These are phyloP conservation scores for Lysandra coridon DNA, from an alignment of 2,888 invertebrate species.

Conservation along the genomic window DNA sequence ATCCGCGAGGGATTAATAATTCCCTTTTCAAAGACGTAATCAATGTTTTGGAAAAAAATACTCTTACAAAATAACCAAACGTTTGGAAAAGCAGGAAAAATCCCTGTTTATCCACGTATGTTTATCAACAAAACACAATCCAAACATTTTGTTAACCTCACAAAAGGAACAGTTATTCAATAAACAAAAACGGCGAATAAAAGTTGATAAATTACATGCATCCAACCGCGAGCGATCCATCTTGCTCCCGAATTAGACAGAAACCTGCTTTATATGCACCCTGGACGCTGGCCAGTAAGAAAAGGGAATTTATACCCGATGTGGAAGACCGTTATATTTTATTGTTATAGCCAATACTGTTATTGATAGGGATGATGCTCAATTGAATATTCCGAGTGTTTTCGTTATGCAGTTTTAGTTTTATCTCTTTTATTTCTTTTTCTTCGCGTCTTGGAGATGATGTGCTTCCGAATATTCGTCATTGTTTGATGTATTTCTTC, in stretches of 20 bases:
- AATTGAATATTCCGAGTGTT: constrained; percentile 24
- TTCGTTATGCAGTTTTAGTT: constrained; percentile 9
- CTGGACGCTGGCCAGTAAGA: constrained; percentile 58
- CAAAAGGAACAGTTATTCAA: constrained; percentile 41
- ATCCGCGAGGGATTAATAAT: no score
- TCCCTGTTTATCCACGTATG: not conserved
- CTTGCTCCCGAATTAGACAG: constrained; percentile 61
- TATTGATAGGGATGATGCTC: constrained; percentile 51
- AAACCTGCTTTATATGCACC: constrained; percentile 59
- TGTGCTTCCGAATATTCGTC: not conserved
- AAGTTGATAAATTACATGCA: constrained; percentile 61
- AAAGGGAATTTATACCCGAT: constrained; percentile 58
- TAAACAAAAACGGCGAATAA: constrained; percentile 53
- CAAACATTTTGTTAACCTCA: constrained; percentile 1
- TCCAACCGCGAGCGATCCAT: constrained; percentile 54
- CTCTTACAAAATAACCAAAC: not conserved
- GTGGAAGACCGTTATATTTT: constrained; percentile 63
- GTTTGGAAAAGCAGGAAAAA: not conserved
- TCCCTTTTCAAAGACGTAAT: no score
- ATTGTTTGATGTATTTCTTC: not conserved
- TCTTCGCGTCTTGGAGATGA: not conserved
- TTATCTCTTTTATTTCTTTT: not conserved
- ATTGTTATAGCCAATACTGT: constrained; percentile 66
- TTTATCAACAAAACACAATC: not conserved
- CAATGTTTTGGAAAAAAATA: no score